Evolutionary conservation across 2,797 vertebrate species (phyloP).

Genomic region (Lacerta viridis): DNA sequence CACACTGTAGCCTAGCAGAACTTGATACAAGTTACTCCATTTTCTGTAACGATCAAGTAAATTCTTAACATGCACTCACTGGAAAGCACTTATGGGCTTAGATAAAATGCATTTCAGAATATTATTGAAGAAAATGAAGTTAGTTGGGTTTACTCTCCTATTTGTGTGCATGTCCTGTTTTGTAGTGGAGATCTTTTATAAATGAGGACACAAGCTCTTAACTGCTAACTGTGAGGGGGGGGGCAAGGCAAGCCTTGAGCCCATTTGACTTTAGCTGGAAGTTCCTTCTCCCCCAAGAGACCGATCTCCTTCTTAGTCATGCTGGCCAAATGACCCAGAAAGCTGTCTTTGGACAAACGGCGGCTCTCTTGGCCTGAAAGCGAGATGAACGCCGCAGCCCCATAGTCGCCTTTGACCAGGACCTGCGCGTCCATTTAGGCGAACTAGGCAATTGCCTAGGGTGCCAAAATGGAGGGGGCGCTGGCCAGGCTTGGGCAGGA

Average conservation of each 20-base stretch:
- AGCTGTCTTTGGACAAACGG: too few species aligned
- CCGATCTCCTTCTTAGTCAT: too few species aligned
- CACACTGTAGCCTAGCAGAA: not conserved
- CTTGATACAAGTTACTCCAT: conserved; percentile 7
- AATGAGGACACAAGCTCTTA: not conserved
- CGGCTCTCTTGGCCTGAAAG: too few species aligned
- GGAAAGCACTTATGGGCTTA: not conserved
- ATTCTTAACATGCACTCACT: not conserved
- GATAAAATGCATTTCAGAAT: conserved; percentile 43
- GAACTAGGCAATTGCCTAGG: too few species aligned
- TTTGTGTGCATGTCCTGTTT: not conserved
- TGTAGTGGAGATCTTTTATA: not conserved
- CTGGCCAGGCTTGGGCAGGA: too few species aligned
- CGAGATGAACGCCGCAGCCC: too few species aligned
- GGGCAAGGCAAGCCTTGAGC: not conserved
- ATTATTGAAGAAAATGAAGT: conserved; percentile 7
- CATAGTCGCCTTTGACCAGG: too few species aligned
- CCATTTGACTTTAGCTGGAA: not conserved
- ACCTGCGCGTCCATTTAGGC: too few species aligned
- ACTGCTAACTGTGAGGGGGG: not conserved
- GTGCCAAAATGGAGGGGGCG: too few species aligned
- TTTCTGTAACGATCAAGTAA: conserved; percentile 23
- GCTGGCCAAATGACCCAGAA: too few species aligned
- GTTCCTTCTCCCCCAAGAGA: not conserved
- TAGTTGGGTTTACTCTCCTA: conserved; percentile 24